Evolutionary conservation across 2,113 vertebrate species (phyloP), one percentile per base, ranked within the genome.

Genomic region (Campylorhamphus procurvoides): DNA sequence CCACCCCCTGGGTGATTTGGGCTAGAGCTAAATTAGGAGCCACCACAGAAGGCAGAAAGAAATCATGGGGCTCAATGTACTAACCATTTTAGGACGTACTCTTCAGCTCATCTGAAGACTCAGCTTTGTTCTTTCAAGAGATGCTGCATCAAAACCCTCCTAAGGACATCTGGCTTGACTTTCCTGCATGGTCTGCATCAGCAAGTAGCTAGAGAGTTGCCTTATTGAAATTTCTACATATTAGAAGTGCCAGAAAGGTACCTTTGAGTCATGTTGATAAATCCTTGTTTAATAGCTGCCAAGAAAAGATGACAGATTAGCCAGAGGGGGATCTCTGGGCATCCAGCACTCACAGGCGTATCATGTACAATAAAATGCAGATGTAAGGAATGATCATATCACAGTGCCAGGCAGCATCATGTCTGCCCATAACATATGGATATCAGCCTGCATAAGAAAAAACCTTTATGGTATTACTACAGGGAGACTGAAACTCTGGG

Each of bases 231-330:
- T 92, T 71, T 33, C 71, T 77, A 75, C 89, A 73, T 78, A 94
- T 94, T 87, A 74, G 2, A 86, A 87, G 83, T 75, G 90, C 94
- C 95, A 95, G 90, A 86, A 93, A 96, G 56, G 68, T 76, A 84
- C 58, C 92, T 93, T 63, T 55, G 92, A 96, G 92, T 95, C 89
- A 96, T 91, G 93, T 83, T 96, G 94, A 96, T 94, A 96, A 94
- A 96, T 89, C 64, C 77, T 85, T 83, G 90, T 79, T 91, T 79
- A 97, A 94, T 23, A 87, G 83, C 68, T 93, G 79, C 67, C 87
- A 93, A 39, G 80, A 83, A 69, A 95, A 89, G 72, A 75, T 74
- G 94, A 94, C 92, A 97, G 72, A 85, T 88, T 79, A 87, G 94
- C 96, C 89, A 73, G 90, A 86, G 90, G 93, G 55, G 81, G 40